Conservation (phyloP, 2,888 invertebrate genomes). For the Clepsis dumicolana region DNA sequence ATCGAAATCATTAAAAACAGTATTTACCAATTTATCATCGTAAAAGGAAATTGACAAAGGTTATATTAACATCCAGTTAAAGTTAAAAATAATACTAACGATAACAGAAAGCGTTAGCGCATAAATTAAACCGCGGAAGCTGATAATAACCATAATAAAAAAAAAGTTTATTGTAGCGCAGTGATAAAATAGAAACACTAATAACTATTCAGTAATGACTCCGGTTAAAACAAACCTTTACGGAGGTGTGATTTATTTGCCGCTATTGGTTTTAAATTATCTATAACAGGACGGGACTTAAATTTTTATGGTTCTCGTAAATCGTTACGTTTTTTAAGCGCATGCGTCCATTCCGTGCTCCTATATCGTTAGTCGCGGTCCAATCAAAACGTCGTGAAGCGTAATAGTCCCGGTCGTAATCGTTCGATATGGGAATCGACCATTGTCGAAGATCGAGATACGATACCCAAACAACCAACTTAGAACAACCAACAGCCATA, state of each 20-base stretch:
- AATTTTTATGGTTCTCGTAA: slow-evolving; percentile 76
- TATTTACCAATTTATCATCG: background rate
- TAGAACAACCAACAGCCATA: background rate
- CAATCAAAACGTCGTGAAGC: slow-evolving; percentile 81
- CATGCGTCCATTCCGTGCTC: slow-evolving; percentile 69
- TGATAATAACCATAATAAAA: slow-evolving; percentile 22
- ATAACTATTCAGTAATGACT: slow-evolving; percentile 40
- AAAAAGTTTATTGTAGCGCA: slow-evolving; percentile 1
- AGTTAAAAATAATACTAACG: slow-evolving; percentile 46
- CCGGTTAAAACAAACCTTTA: slow-evolving; percentile 48
- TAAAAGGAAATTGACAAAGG: slow-evolving; percentile 49
- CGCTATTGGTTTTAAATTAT: slow-evolving; percentile 72
- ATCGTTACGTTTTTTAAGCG: slow-evolving; percentile 69
- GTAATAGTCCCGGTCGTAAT: slow-evolving; percentile 77
- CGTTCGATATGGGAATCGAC: slow-evolving; percentile 80
- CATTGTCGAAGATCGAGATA: slow-evolving; percentile 68
- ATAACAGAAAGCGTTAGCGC: slow-evolving; percentile 45
- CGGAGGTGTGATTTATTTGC: slow-evolving; percentile 63
- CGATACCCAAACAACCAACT: slow-evolving; percentile 42
- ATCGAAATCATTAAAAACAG: too few relatives aligned
- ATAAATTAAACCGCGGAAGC: slow-evolving; percentile 41
- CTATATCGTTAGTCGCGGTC: slow-evolving; percentile 76
- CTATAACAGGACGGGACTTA: slow-evolving; percentile 69
- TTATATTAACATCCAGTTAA: slow-evolving; percentile 49
- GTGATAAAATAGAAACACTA: slow-evolving; percentile 24